Conservation (phyloP, 2,113 vertebrate species). For the Prunella himalayana region DNA sequence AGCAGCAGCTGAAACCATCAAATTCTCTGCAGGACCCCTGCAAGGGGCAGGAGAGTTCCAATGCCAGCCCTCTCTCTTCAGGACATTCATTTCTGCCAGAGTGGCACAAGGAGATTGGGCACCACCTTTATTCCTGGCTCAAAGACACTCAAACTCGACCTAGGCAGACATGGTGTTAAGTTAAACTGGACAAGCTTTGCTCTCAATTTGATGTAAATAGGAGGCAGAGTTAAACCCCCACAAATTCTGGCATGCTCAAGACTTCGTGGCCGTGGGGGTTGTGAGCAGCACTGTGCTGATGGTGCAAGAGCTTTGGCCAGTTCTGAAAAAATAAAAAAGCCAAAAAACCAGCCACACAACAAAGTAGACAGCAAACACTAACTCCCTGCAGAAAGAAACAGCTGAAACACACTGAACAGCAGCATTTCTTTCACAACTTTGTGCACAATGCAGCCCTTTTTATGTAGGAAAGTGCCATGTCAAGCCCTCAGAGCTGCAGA, state of each 20-base stretch:
- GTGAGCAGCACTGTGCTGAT: not conserved
- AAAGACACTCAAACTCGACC: accelerated
- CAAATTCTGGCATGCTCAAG: not conserved
- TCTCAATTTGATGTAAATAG: not conserved
- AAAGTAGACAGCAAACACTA: not conserved
- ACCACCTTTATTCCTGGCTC: not conserved
- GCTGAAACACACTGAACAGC: slow-evolving; percentile 9
- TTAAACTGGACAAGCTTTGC: not conserved
- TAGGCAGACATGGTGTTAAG: not conserved
- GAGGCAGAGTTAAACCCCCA: not conserved
- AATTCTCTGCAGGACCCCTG: not conserved
- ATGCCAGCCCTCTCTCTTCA: not conserved
- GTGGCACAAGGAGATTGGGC: not conserved
- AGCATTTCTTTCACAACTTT: slow-evolving; percentile 4
- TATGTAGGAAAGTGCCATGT: not conserved
- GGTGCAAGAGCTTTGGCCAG: not conserved
- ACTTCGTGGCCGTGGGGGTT: not conserved
- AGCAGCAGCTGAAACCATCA: not conserved
- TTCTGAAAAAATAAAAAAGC: not conserved
- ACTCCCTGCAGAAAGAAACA: not conserved
- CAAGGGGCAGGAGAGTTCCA: not conserved
- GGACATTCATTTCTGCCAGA: not conserved
- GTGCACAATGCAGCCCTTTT: slow-evolving; percentile 14
- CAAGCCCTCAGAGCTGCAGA: not conserved
- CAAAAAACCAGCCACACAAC: not conserved